Base-by-base conservation (phyloP, 1,140 invertebrate genomes). In the Limonius californicus region DNA sequence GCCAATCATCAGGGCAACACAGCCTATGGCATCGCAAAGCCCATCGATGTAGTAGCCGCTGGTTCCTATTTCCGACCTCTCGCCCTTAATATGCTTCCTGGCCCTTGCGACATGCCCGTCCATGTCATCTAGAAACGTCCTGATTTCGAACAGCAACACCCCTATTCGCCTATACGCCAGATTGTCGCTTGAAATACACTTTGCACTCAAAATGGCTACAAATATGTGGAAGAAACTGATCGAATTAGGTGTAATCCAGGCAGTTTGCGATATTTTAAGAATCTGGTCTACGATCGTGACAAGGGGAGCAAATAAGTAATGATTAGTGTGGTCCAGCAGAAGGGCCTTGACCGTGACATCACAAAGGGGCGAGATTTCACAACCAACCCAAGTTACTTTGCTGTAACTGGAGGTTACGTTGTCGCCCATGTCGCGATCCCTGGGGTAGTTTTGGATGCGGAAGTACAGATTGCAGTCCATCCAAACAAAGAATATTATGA, bases 51-150 rank as follows among this genome's bases (percentile, higher is more conserved):
- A 86, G 63, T 88, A 90, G 1, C 88, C 89, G 1, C 82, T 67
- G 0, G 83, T 86, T 0, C 88, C 87, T 2, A 89, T 83, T 71
- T 89, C 87, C 0, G 87, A 89, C 32, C 82, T 78, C 72, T 89
- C 87, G 0, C 88, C 88, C 39, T 82, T 80, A 2, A 89, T 84
- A 71, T 87, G 81, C 68, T 84, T 87, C 42, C 83, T 80, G 15
- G 82, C 83, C 58, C 90, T 81, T 0, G 89, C 89, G 6, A 92
- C 87, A 69, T 89, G 86, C 0, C 90, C 90, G 70, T 92, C 90
- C 54, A 92, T 70, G 70, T 90, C 88, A 69, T 92, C 90, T 19
- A 91, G 67, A 75, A 89, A 90, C 59, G 88, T 89, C 57, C 90
- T 78, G 6, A 90, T 73, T 77, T 90, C 86, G 72, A 91, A 92